Percentiles rank a stretch among this genome's conserved stretches.
phyloP scores from a whole-genome alignment of 2,888 invertebrate species.

The Teleogryllus oceanicus region DNA sequence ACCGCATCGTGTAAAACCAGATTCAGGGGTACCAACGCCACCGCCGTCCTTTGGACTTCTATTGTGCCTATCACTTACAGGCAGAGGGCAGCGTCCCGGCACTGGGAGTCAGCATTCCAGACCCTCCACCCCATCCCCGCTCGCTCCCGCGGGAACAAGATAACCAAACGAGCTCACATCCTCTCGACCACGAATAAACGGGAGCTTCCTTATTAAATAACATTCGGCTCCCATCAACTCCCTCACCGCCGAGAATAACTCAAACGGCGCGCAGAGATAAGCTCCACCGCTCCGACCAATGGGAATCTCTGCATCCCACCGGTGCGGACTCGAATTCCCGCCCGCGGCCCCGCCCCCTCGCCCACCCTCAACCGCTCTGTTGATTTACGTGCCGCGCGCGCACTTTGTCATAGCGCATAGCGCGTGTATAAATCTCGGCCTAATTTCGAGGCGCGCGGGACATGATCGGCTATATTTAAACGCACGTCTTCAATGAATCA shows the following conservation, averaged over 20 bases:
- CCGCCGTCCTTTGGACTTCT: too few relatives aligned
- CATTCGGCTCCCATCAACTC: background rate
- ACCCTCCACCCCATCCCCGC: background rate
- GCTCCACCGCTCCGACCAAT: background rate
- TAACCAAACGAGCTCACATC: background rate
- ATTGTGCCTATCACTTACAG: background rate
- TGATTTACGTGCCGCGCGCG: background rate
- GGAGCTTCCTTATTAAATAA: constrained; percentile 10
- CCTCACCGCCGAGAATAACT: background rate
- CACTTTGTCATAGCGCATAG: background rate
- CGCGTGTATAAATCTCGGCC: background rate
- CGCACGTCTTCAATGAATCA: background rate
- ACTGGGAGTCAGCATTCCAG: background rate
- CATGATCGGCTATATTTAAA: background rate
- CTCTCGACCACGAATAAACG: background rate
- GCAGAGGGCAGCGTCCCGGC: background rate
- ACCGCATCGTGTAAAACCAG: too few relatives aligned
- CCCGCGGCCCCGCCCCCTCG: background rate
- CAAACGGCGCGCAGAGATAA: background rate
- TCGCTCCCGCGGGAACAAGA: background rate
- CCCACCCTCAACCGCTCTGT: background rate
- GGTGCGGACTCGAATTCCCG: background rate
- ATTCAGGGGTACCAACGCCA: too few relatives aligned
- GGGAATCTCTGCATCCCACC: background rate
- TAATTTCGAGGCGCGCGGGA: background rate